These are phyloP conservation scores for Drosophila pegasa DNA, from an alignment of 2,888 invertebrate species.

Conservation along the genomic window DNA sequence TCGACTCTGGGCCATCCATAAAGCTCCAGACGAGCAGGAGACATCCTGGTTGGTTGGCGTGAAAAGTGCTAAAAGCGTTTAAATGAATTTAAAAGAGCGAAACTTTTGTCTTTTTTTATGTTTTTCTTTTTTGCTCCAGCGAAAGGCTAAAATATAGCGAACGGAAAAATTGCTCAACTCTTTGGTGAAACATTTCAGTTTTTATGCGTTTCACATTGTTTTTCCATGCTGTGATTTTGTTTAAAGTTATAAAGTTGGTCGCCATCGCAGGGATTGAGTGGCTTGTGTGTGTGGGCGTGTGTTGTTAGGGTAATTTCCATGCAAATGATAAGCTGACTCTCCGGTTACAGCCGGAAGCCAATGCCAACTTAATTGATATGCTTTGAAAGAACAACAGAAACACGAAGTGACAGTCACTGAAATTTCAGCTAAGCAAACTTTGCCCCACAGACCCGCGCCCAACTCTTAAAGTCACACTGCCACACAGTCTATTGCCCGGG, in stretches of 20 bases:
- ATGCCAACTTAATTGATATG: conserved; percentile 70
- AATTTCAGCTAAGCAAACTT: conserved; percentile 62
- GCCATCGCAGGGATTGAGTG: conserved; percentile 9
- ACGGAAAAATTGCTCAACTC: conserved; percentile 33
- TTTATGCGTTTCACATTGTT: conserved; percentile 61
- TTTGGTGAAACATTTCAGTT: conserved; percentile 48
- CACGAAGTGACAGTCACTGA: conserved; percentile 48
- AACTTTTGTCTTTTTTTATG: conserved; percentile 65
- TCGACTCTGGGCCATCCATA: conserved; percentile 50
- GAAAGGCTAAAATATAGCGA: conserved; percentile 2
- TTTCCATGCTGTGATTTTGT: conserved; percentile 52
- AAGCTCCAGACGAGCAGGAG: conserved; percentile 53
- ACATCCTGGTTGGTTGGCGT: conserved; percentile 59
- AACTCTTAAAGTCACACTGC: conserved; percentile 20
- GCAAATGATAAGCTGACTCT: conserved; percentile 66
- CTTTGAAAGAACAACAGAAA: conserved; percentile 67
- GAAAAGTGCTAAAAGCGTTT: conserved; percentile 76
- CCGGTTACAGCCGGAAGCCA: conserved; percentile 38
- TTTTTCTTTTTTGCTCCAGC: conserved; percentile 37
- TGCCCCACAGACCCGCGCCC: neutral
- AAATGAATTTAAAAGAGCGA: conserved; percentile 76
- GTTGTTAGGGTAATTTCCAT: conserved; percentile 62
- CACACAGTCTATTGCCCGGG: conserved; percentile 44
- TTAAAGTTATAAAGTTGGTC: conserved; percentile 60
- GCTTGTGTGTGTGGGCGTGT: conserved; percentile 18